These are phyloP conservation scores for Spongilla lacustris DNA, from an alignment of 37 sponge, comb jelly and placozoan species.

Conservation along the genomic window DNA sequence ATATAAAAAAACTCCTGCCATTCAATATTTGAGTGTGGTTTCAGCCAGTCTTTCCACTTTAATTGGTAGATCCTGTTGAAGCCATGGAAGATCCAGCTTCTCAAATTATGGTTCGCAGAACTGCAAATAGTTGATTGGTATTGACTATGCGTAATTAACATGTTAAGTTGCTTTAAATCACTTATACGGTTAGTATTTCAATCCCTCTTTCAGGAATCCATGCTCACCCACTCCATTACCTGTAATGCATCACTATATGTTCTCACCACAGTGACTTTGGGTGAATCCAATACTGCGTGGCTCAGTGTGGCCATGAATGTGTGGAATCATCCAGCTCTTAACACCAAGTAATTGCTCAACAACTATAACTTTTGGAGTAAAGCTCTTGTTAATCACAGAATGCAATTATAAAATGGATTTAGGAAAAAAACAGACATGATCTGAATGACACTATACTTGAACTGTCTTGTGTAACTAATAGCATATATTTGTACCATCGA, in stretches of 20 bases:
- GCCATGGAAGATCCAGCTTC: neutral
- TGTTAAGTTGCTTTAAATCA: neutral
- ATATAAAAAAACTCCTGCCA: too few relatives aligned
- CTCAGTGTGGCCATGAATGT: conserved; percentile 22
- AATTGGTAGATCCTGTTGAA: conserved; percentile 14
- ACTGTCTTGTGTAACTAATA: too few relatives aligned
- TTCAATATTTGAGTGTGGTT: neutral
- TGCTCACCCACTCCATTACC: conserved; percentile 9
- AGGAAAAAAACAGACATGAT: too few relatives aligned
- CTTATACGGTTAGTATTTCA: neutral
- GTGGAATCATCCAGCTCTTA: conserved; percentile 27
- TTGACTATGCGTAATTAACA: neutral
- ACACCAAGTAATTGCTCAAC: conserved; percentile 3
- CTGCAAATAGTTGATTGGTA: neutral
- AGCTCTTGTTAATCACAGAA: too few relatives aligned
- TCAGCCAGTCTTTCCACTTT: conserved; percentile 24
- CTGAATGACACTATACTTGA: too few relatives aligned
- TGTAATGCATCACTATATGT: conserved; percentile 42
- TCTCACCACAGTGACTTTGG: neutral
- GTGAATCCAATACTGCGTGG: conserved; percentile 32
- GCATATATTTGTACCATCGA: conserved; percentile 9
- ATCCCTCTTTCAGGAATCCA: conserved; percentile 9
- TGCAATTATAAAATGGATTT: too few relatives aligned
- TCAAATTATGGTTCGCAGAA: neutral
- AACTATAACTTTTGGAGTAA: too few relatives aligned